Evolutionary conservation across 2,113 vertebrate species (phyloP), one percentile per base, ranked within the genome.

Genomic region (Hylia prasina): DNA sequence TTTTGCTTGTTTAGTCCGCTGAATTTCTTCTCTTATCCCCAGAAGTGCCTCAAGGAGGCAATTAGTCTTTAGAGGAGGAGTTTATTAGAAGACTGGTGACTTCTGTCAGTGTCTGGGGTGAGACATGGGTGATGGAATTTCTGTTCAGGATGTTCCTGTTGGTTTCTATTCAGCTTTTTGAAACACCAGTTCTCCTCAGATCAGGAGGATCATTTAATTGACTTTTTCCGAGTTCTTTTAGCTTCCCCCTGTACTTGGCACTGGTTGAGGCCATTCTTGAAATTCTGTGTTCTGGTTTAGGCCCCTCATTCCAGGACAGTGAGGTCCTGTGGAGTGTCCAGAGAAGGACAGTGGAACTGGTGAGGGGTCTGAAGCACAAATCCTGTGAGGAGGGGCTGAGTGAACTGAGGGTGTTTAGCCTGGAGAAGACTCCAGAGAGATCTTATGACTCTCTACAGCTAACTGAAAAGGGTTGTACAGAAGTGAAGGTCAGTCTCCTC

Each of bases 401-500:
- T 7, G n/a, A 79, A 20, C 24, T 54, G 48, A 7, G 9, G 1
- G 4, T 50, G 22, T 22, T 50, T 33, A 44, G 22, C 33, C 44
- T 57, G 51, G 23, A 24, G 10, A 56, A 33, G 23, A 57, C 15
- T 64, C 17, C 2, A 5, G 33, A 44, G 44, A 72, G 58, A 42
- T 54, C 25, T 65, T 42, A 25, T 0, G 15, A 10, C 21, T 71
- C 16, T 56, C 9, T 37, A 20, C 25, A 42, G 27, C 9, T 72
- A 19, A 42, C 18, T 72, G 44, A 23, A 50, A 44, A 65, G 12
- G 18, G 1, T 9, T 65, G 12, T 57, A 11, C 0, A 1, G 44
- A 66, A 19, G 13, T 81, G 10, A 18, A 7, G 8, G 3, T 73
- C 19, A 51, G 10, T 81, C 13, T 66, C 15, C 18, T 65, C 7